Conservation (phyloP, 2,888 invertebrate genomes). For the Drosophila kanekoi region DNA sequence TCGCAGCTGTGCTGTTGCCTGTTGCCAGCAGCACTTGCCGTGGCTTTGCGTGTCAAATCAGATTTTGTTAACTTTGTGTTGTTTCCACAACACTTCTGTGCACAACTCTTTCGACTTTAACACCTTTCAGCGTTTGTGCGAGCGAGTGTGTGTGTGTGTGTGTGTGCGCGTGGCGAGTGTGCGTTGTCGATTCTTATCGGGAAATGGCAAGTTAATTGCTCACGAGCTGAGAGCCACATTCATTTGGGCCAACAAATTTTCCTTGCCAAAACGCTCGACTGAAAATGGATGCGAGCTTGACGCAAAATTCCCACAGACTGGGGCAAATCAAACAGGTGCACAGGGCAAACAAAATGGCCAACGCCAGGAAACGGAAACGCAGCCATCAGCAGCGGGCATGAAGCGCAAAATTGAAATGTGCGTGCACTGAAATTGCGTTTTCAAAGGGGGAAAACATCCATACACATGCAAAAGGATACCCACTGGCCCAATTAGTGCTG, state of each 20-base stretch:
- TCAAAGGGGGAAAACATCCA: constrained; percentile 12
- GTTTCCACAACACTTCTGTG: constrained; percentile 38
- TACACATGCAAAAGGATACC: constrained; percentile 12
- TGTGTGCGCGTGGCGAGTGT: neutral
- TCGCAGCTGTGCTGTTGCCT: constrained; percentile 10
- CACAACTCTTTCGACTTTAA: constrained; percentile 38
- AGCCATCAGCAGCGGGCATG: constrained; percentile 20
- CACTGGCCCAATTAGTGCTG: constrained; percentile 40
- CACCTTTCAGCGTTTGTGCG: constrained; percentile 21
- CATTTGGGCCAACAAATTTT: constrained; percentile 16
- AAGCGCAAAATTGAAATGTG: constrained; percentile 64
- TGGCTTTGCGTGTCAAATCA: constrained; percentile 73
- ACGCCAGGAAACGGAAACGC: constrained; percentile 42
- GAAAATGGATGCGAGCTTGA: constrained; percentile 29
- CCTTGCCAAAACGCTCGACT: neutral
- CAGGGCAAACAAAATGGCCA: constrained; percentile 46
- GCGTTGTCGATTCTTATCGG: constrained; percentile 52
- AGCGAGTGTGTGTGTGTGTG: neutral
- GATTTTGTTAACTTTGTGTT: constrained; percentile 65
- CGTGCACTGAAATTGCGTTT: constrained; percentile 62
- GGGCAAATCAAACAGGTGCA: constrained; percentile 56
- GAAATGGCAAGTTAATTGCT: constrained; percentile 69
- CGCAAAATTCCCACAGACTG: neutral
- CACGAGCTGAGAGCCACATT: constrained; percentile 21
- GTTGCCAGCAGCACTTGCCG: constrained; percentile 28